A percentile compares a stretch with the other conserved stretches of the same genome.
These are phyloP conservation scores for Hippolais icterina DNA, from an alignment of 2,113 vertebrate genomes.

Conservation along the genomic window DNA sequence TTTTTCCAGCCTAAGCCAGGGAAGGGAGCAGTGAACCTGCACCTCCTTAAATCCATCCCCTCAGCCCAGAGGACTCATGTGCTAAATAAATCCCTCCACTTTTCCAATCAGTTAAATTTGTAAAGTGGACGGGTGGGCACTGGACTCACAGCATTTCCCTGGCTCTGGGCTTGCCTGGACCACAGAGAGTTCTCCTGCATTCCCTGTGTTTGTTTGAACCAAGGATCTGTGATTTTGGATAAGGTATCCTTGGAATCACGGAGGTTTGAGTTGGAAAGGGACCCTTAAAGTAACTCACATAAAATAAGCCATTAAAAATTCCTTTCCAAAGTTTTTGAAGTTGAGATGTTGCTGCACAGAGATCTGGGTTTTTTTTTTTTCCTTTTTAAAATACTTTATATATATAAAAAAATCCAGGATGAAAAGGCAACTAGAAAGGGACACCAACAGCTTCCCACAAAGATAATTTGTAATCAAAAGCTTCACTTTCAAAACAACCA, in stretches of 20 bases:
- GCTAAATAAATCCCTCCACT: neutral
- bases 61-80: neutral
- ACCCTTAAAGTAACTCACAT: neutral
- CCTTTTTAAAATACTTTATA: neutral
- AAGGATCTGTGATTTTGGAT: neutral
- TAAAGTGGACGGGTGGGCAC: neutral
- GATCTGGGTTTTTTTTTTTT: too few relatives aligned
- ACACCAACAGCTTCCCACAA: neutral
- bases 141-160: fast-evolving
- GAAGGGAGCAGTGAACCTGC: constrained; percentile 1
- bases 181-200: neutral
- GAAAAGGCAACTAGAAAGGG: neutral
- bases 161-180: neutral
- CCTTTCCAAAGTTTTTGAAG: neutral
- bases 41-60: neutral
- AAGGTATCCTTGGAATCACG: fast-evolving
- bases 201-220: fast-evolving
- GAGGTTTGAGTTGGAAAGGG: neutral
- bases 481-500: neutral
- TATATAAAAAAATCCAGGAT: neutral
- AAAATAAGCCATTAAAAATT: neutral
- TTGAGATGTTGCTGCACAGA: neutral
- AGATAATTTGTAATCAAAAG: neutral
- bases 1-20: neutral
- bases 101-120: neutral